A percentile compares a stretch with the other conserved stretches of the same genome.
phyloP scores from a whole-genome alignment of 2,888 invertebrate genomes.

The Maniola hyperantus region DNA sequence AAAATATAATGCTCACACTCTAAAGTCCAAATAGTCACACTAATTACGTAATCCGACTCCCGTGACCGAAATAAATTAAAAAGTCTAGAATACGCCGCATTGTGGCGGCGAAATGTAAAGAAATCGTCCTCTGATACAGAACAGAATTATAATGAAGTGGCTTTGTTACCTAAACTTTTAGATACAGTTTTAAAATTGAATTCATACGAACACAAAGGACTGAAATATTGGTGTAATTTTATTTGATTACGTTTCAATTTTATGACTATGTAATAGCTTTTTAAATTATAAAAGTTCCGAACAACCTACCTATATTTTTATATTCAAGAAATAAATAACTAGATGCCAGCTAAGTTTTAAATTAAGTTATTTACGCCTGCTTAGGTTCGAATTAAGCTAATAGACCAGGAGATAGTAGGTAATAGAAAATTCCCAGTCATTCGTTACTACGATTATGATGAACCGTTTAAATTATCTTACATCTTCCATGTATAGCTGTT shows the following conservation, averaged over 20 bases:
- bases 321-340: no score
- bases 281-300: no score
- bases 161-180: not conserved
- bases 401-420: no score
- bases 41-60: constrained; percentile 78
- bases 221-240: not conserved
- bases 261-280: not conserved
- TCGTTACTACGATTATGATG: no score
- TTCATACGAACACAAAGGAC: not conserved
- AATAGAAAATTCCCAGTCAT: no score
- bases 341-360: no score
- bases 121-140: constrained; percentile 15
- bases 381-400: no score
- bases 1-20: constrained; percentile 48
- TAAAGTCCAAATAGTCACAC: constrained; percentile 64
- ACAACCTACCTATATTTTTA: no score
- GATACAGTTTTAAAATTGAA: not conserved
- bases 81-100: constrained; percentile 61
- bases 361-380: no score
- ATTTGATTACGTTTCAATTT: not conserved
- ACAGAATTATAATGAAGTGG: constrained; percentile 14
- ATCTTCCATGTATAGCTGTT: no score
- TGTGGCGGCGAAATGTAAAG: constrained; percentile 66
- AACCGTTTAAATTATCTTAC: no score
- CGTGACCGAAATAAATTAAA: constrained; percentile 70